Base-by-base conservation (phyloP, 2,797 vertebrate genomes). In the Paramormyrops hopkinsi region DNA sequence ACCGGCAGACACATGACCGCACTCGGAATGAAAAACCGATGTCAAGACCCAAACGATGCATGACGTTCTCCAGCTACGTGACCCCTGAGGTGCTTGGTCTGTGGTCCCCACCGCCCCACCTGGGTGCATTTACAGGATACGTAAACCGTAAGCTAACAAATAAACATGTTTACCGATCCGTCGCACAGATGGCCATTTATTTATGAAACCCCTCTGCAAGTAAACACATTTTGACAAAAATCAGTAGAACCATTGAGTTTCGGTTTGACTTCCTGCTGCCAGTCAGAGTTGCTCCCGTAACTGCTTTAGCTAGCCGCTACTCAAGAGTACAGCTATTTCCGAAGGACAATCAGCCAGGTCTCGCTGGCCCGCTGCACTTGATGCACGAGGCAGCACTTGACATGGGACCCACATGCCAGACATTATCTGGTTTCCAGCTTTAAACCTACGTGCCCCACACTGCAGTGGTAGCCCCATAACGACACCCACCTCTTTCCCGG, bases 401-500 rank as follows among this genome's bases (percentile, higher is more conserved):
- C 25, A 86, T 14, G 29, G 25, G 50, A 53, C 29, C 44, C 11
- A 33, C 50, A 86, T 14, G 12, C 51, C 29, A 17, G 3, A 33
- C 51, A 14, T 86, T 37, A 12, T 29, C 51, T 25, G 83, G n/a
- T 85, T 48, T 17, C 46, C 48, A 29, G 17, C 73, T 12, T 17
- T 37, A 41, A 44, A 29, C 73, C 14, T 44, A 86, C 14, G 29
- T 37, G 85, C 17, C 25, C n/a, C 11, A 9, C 25, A 29, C 41
- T 33, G 50, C 29, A 86, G 46, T 11, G 48, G 41, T 22, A 54
- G n/a, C 25, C 50, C 83, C 53, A 9, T 25, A 17, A 37, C 19
- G 22, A 41, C 46, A 89, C 96, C 92, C 94, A 98, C 98, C 98
- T 97, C 97, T 97, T 92, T 98, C 98, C 0, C 97, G 97, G 89